Evolutionary conservation across 2,888 invertebrate genomes (phyloP), one percentile per base, ranked within the genome.

Genomic region (Pinctada fucata): DNA sequence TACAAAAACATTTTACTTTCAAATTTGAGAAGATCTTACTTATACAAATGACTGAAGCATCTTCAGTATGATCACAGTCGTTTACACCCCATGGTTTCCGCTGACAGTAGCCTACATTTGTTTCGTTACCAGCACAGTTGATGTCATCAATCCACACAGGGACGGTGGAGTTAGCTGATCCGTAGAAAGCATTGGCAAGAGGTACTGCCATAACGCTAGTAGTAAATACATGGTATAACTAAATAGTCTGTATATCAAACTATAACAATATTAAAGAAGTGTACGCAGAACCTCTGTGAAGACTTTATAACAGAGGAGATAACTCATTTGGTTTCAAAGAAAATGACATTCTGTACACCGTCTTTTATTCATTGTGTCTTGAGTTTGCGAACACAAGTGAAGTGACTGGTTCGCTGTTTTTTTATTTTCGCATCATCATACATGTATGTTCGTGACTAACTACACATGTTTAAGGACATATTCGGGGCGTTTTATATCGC

Each of bases 61-160:
- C 84, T 52, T 83, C 82, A 3, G 65, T 69, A 45, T 84, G 82
- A 10, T 74, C 76, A 77, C 88, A 88, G 70, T 85, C 78, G 72
- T 78, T 77, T 6, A 72, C 51, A 2, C 83, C 84, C 81, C 81
- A 84, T 8, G 75, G 81, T 47, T 76, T 76, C 8, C 64, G 72
- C 48, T 69, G 67, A 63, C 96, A 96, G 16, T 94, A 92, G 74
- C 94, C 93, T 16, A 96, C 84, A 74, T 92, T 83, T 2, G 63
- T 78, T 78, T 91, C 91, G 48, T 95, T 95, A n/a, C 96, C 96
- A 13, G 89, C 88, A 87, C 96, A 96, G 76, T 93, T 68, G 3
- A 91, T 76, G 13, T 87, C 85, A 72, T 90, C 89, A 47, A 91
- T 69, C 85, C 86, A 88, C 2, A 88, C 83, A 5, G 78, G 75